Base-by-base conservation (phyloP, 2,797 vertebrate genomes). In the Falco biarmicus region DNA sequence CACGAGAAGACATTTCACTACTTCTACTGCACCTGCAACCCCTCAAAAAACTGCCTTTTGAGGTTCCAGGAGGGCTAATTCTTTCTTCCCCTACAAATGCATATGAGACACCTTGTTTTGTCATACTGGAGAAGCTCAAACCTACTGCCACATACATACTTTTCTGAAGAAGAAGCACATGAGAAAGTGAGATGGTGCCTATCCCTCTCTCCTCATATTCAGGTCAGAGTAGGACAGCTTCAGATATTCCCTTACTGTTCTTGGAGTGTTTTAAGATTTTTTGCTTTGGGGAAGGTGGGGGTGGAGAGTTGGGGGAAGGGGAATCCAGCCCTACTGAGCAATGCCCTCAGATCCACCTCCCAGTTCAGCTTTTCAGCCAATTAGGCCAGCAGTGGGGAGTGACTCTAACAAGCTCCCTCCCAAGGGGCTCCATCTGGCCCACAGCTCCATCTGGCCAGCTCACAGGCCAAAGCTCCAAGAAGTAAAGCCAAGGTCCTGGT, bases 161-260 rank as follows among this genome's bases (percentile, higher is more conserved):
- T 37, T 56, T 26, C 73, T 50, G 26, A 90, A 57, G 56, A 89
- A 37, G 4, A 1, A 18, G 4, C 61, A 34, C 5, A 31, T 0
- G 0, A n/a, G 18, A 17, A 61, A 28, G 8, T 3, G 1, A 12
- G 37, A 41, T 2, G 6, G 6, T 24, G 48, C 8, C 29, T 48
- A 21, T 11, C 32, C 32, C 54, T 22, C 31, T 16, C 34, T 53
- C 15, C 34, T n/a, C 41, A 25, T 0, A 20, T 4, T 50, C 39
- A 48, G 24, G 37, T 19, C 24, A 77, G 15, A 60, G 31, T 1
- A 25, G 32, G 25, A 13, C 8, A 25, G 48, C 24, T 59, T 34
- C 12, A 15, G 13, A 7, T 5, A 63, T 5, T 60, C 7, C 20
- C 18, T 34, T 6, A 15, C 10, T 10, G 32, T 3, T 3, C 29